Conservation (phyloP, 2,888 invertebrate species). For the Tinea trinotella region DNA sequence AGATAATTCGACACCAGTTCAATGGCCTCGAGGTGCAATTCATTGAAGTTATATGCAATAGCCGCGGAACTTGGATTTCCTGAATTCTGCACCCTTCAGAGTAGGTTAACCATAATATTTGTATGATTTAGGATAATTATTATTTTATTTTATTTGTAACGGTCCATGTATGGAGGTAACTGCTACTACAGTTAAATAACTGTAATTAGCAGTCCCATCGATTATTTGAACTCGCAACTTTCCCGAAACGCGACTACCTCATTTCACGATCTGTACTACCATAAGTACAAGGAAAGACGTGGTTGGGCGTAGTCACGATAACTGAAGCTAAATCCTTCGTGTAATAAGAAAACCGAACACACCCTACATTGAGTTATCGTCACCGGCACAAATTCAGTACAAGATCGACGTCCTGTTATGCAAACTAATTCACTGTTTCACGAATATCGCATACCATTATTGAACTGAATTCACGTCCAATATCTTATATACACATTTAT, state of each 20-base stretch:
- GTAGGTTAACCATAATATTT: not conserved
- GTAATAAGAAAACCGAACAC: too few relatives aligned
- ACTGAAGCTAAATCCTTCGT: too few relatives aligned
- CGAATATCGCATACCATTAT: conserved; percentile 16
- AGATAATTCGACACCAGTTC: not conserved
- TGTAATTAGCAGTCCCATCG: too few relatives aligned
- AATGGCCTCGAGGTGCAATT: not conserved
- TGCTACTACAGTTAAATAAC: too few relatives aligned
- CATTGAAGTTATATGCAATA: not conserved
- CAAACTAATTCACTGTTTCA: conserved; percentile 19
- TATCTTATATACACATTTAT: not conserved
- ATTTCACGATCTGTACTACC: too few relatives aligned
- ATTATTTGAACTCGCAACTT: too few relatives aligned
- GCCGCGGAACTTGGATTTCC: not conserved
- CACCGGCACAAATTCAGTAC: conserved; percentile 5
- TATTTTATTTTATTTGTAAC: not conserved
- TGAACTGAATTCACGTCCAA: conserved; percentile 7
- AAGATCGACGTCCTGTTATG: conserved; percentile 17
- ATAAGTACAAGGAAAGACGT: too few relatives aligned
- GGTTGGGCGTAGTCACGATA: too few relatives aligned
- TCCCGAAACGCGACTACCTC: too few relatives aligned
- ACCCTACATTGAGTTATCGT: not conserved
- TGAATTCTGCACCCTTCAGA: not conserved
- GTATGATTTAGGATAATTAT: not conserved
- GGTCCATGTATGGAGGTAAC: too few relatives aligned